A percentile compares a stretch with the other conserved stretches of the same genome.
Conservation (phyloP, 2,888 invertebrate genomes). For the Pseudeuparius sepicola region DNA sequence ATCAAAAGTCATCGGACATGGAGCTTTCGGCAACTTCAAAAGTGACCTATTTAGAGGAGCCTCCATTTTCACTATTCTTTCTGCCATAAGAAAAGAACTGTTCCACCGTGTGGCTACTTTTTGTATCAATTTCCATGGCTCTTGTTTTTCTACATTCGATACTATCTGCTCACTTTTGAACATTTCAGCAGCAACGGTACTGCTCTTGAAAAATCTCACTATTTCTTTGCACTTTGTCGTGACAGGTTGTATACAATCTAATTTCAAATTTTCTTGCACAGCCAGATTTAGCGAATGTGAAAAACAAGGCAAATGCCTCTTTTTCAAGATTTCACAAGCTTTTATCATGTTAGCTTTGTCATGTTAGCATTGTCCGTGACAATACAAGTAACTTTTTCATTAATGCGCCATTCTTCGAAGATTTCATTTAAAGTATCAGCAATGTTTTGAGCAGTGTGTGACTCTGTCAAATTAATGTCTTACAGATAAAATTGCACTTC, state of each 20-base stretch:
- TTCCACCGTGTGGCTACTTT: constrained; percentile 18
- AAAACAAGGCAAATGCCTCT: constrained; percentile 16
- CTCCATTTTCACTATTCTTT: constrained; percentile 15
- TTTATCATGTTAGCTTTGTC: constrained; percentile 15
- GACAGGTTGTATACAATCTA: constrained; percentile 5
- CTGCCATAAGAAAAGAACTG: constrained; percentile 16
- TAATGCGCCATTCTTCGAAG: constrained; percentile 15
- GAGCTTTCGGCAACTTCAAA: constrained; percentile 17
- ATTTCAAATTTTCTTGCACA: constrained; percentile 12
- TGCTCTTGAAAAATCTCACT: constrained; percentile 14
- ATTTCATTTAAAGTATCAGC: constrained; percentile 12
- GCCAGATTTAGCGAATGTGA: constrained; percentile 17
- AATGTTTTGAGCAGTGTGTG: constrained; percentile 18
- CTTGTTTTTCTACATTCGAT: constrained; percentile 7
- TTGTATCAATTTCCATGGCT: constrained; percentile 15
- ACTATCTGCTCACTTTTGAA: constrained; percentile 16
- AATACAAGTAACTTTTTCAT: constrained; percentile 16
- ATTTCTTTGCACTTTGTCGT: constrained; percentile 16
- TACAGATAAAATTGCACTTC: constrained; percentile 17
- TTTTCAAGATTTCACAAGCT: constrained; percentile 15
- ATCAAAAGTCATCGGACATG: constrained; percentile 12
- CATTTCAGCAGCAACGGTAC: constrained; percentile 13
- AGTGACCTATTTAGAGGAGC: constrained; percentile 16
- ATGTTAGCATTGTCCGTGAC: constrained; percentile 20
- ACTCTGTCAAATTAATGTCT: constrained; percentile 16